phyloP scores from a whole-genome alignment of 2,888 invertebrate species.

The Syritta pipiens region DNA sequence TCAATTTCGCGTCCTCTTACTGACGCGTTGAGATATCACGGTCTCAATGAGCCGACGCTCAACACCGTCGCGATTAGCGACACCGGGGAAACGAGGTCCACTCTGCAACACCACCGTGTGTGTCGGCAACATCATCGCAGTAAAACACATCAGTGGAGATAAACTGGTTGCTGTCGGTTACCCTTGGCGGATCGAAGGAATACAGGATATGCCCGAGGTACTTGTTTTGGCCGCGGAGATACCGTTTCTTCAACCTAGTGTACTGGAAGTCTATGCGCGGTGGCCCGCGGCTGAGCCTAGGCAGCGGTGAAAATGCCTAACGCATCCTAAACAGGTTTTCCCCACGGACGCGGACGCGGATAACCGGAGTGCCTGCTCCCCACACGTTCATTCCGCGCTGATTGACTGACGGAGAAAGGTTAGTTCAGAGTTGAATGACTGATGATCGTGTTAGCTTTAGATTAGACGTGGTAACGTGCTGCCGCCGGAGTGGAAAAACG shows the following conservation, averaged over 20 bases:
- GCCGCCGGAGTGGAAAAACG: constrained; percentile 14
- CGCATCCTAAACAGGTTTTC: no score
- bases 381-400: constrained; percentile 7
- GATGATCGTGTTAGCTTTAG: constrained; percentile 53
- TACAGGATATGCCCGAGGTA: constrained; percentile 46
- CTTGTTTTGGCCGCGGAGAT: constrained; percentile 41
- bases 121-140: constrained; percentile 27
- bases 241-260: constrained; percentile 58
- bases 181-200: constrained; percentile 31
- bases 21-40: constrained; percentile 22
- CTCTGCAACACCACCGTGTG: not conserved
- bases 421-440: constrained; percentile 69
- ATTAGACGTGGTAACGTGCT: constrained; percentile 26
- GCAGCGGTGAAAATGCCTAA: no score
- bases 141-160: constrained; percentile 32
- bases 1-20: constrained; percentile 5
- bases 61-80: constrained; percentile 20
- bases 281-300: constrained; percentile 1
- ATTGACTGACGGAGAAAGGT: constrained; percentile 62
- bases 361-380: constrained; percentile 22
- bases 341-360: no score
- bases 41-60: constrained; percentile 30
- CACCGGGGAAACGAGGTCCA: constrained; percentile 28
- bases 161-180: constrained; percentile 50
- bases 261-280: constrained; percentile 22